Evolutionary conservation across 2,888 invertebrate genomes (phyloP), one percentile per base, ranked within the genome.

Genomic region (Periphyllus acericola): DNA sequence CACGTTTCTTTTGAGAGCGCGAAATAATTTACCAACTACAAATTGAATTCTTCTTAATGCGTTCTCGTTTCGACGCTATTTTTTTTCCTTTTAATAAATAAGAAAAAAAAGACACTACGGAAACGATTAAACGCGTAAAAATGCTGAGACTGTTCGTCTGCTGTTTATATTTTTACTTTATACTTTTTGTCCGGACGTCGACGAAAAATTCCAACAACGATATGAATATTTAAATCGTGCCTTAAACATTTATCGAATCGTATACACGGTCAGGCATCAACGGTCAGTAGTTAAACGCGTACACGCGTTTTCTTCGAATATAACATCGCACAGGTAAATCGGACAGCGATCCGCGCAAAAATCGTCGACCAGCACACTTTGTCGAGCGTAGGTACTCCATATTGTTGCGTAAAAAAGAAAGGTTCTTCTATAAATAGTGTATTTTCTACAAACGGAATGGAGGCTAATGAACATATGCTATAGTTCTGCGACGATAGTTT

Each of bases 11-110:
- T 32, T 14, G 36, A 76, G 32, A 32, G 32, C 29, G 25, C 25
- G 32, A 66, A 76, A 76, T 76, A 46, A 76, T 66, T n/a, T 32
- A 75, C 40, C 17, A 29, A 84, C 32, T 66, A 66, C 66, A 75
- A 75, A 75, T 75, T 40, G 32, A 83, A 83, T 83, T 83, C 25
- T n/a, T 60, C n/a, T 40, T 83, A 74, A 74, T 55, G 36, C 6
- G 68, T 71, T 46, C 71, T 72, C 14, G 36, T 29, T 83, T 40
- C 32, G 29, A 29, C 74, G 3, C 55, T 11, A 0, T 76, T 52
- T 29, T 29, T 46, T 68, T 68, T 11, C 3, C 29, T 68, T 82
- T 32, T 2, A 75, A 60, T 21, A 60, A 25, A 60, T 21, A 68
- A 68, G 8, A 9, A 29, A 3, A n/a, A 68, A 29, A 68, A 75